Evolutionary conservation across 2,113 vertebrate genomes (phyloP).

Genomic region (Agelaius phoeniceus): DNA sequence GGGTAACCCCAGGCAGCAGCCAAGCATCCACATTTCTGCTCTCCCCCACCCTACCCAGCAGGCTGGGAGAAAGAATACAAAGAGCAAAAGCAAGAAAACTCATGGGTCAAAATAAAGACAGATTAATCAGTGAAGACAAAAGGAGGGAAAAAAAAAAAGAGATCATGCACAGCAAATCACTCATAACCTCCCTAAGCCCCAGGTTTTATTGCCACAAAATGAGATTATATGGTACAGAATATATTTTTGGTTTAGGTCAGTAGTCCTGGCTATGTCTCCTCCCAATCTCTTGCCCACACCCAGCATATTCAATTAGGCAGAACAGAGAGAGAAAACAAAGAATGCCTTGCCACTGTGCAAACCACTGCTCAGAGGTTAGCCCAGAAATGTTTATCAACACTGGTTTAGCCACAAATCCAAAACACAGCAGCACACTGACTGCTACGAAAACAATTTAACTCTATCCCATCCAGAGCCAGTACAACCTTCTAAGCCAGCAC

Average conservation of each 20-base stretch:
- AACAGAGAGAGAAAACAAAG: neutral
- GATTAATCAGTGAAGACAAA: neutral
- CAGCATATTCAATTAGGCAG: neutral
- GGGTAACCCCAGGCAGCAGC: neutral
- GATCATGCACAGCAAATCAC: neutral
- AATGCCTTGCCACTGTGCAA: neutral
- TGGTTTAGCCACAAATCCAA: neutral
- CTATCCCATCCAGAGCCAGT: neutral
- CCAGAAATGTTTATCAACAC: neutral
- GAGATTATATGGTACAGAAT: neutral
- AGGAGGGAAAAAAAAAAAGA: rapidly evolving
- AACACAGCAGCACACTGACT: neutral
- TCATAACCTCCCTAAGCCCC: neutral
- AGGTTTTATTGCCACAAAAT: neutral
- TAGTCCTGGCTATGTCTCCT: neutral
- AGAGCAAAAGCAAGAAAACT: neutral
- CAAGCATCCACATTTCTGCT: neutral
- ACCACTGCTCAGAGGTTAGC: neutral
- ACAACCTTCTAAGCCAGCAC: neutral
- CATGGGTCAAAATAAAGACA: neutral
- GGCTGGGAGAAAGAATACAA: neutral
- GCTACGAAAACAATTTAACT: neutral
- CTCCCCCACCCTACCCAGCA: neutral
- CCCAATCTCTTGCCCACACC: neutral
- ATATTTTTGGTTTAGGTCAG: neutral